A percentile compares a stretch with the other conserved stretches of the same genome.
phyloP scores from a whole-genome alignment of 2,888 invertebrate species.

The Agrochola lychnidis region DNA sequence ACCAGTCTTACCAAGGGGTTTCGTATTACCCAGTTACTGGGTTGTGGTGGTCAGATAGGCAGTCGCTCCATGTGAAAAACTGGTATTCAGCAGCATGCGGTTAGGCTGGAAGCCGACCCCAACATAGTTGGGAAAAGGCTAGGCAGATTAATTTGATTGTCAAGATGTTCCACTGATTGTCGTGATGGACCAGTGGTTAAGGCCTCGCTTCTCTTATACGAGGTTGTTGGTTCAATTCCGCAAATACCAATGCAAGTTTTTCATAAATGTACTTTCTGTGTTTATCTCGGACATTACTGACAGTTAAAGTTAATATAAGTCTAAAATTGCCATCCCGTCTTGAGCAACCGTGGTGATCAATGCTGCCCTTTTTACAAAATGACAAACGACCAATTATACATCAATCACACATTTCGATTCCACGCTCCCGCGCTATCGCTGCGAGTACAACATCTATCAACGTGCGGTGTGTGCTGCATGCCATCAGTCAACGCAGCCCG shows the following conservation, averaged over 20 bases:
- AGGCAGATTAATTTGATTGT: not conserved
- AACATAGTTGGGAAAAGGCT: too few species aligned
- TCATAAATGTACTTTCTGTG: too few species aligned
- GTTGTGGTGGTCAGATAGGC: too few species aligned
- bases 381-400: not conserved
- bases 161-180: too few species aligned
- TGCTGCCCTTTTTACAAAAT: not conserved
- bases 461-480: constrained; percentile 65
- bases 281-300: too few species aligned
- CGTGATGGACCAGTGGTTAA: not conserved
- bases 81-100: too few species aligned
- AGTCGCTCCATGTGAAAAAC: too few species aligned
- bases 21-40: too few species aligned
- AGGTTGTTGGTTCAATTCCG: not conserved
- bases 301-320: not conserved
- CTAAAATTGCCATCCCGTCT: not conserved
- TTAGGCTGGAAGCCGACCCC: too few species aligned
- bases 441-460: constrained; percentile 69
- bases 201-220: not conserved
- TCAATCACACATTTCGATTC: not conserved
- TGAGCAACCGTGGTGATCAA: not conserved
- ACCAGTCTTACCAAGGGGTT: too few species aligned
- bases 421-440: constrained; percentile 43
- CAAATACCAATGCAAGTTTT: not conserved
- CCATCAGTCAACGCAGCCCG: constrained; percentile 73